phyloP scores from a whole-genome alignment of 2,113 vertebrate genomes.

The Ellobius talpinus region DNA sequence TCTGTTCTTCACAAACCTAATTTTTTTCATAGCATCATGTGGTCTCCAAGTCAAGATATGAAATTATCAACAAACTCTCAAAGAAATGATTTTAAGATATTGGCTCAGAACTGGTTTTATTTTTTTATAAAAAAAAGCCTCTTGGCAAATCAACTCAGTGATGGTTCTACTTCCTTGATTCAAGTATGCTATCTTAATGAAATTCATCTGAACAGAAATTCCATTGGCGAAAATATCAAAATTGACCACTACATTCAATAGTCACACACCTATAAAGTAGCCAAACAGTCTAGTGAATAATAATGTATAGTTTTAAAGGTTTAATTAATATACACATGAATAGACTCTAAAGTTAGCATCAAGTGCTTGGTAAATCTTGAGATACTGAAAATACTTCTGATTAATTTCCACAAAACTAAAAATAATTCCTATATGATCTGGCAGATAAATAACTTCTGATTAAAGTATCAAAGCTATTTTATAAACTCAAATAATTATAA shows the following conservation, averaged over 20 bases:
- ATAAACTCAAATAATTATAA: not conserved
- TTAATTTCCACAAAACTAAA: not conserved
- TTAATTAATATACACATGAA: not conserved
- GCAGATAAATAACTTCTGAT: slow-evolving; percentile 22
- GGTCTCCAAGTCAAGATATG: not conserved
- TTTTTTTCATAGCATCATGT: not conserved
- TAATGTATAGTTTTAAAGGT: not conserved
- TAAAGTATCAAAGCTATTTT: slow-evolving; percentile 3
- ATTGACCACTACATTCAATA: not conserved
- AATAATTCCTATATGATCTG: not conserved
- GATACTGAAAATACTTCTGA: not conserved
- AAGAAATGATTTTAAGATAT: not conserved
- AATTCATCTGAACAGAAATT: not conserved
- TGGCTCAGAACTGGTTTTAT: not conserved
- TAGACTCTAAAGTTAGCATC: not conserved
- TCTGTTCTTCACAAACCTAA: not conserved
- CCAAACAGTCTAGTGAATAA: not conserved
- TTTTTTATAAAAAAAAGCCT: too few relatives aligned
- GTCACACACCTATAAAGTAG: not conserved
- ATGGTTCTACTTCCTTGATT: not conserved
- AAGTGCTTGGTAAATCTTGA: not conserved
- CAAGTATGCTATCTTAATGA: not conserved
- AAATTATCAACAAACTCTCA: not conserved
- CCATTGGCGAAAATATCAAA: not conserved
- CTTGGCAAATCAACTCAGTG: not conserved